Conservation (phyloP, 2,888 invertebrate species). For the Ommatoiulus sabulosus region DNA sequence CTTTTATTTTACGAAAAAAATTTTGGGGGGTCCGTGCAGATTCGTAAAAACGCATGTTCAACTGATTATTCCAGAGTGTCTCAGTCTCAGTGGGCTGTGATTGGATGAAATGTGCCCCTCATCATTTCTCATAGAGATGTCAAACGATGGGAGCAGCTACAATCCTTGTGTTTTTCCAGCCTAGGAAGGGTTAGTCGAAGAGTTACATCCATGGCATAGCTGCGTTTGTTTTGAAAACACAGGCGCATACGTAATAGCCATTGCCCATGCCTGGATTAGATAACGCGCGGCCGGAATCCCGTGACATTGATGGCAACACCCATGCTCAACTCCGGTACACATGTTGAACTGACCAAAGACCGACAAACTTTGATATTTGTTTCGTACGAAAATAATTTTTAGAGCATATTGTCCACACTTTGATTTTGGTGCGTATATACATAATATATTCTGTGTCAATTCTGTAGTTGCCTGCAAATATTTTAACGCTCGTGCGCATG, state of each 20-base stretch:
- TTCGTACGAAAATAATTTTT: neutral
- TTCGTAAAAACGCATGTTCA: too few relatives aligned
- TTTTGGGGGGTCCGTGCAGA: too few relatives aligned
- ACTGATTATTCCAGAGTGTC: too few relatives aligned
- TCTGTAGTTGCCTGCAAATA: too few relatives aligned
- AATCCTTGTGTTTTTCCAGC: neutral
- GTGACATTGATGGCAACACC: neutral
- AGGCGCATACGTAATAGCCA: neutral
- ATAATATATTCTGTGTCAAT: neutral
- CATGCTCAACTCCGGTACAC: neutral
- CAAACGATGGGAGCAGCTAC: neutral
- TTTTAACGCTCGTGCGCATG: too few relatives aligned
- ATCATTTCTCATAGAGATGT: neutral
- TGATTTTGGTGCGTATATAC: neutral
- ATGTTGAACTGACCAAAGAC: neutral
- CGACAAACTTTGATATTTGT: neutral
- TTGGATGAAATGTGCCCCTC: too few relatives aligned
- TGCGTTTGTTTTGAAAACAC: neutral
- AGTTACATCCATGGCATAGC: neutral
- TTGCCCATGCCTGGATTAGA: neutral
- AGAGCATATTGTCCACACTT: neutral
- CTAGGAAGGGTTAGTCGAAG: too few relatives aligned
- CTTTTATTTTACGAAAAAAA: too few relatives aligned
- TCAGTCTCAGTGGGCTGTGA: too few relatives aligned
- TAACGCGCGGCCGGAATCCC: neutral